phyloP scores from a whole-genome alignment of 2,797 vertebrate species.

The Euphonia xanthogaster region DNA sequence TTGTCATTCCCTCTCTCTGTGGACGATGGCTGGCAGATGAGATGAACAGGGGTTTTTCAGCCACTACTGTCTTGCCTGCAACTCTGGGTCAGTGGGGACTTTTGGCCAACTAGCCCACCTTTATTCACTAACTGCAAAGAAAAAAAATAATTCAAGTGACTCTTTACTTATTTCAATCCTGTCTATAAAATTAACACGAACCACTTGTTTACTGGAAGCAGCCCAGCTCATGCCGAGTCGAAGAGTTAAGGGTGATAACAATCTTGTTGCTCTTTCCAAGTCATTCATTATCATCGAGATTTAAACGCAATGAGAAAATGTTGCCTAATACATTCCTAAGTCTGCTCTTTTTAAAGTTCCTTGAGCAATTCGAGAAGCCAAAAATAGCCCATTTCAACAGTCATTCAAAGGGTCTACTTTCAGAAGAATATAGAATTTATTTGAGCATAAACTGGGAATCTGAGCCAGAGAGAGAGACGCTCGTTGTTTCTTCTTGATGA shows the following conservation, averaged over 20 bases:
- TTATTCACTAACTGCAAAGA: conserved; percentile 10
- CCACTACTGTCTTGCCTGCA: neutral
- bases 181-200: neutral
- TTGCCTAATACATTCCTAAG: neutral
- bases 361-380: neutral
- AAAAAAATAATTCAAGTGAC: neutral
- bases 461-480: neutral
- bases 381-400: neutral
- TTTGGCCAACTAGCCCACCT: neutral
- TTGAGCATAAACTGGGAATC: neutral
- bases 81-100: neutral
- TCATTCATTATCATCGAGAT: neutral
- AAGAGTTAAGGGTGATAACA: neutral
- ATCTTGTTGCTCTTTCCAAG: neutral
- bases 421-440: neutral
- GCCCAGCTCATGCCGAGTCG: neutral
- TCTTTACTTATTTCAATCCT: neutral
- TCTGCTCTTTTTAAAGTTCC: neutral
- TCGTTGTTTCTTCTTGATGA: neutral
- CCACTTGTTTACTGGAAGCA: neutral
- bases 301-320: neutral
- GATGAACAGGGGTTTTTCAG: neutral
- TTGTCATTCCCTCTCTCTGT: neutral
- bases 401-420: neutral
- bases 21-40: neutral